A percentile compares a stretch with the other conserved stretches of the same genome.
These are phyloP conservation scores for Patiria pectinifera DNA, from an alignment of 53 echinoderm and acorn worm genomes.

Conservation along the genomic window DNA sequence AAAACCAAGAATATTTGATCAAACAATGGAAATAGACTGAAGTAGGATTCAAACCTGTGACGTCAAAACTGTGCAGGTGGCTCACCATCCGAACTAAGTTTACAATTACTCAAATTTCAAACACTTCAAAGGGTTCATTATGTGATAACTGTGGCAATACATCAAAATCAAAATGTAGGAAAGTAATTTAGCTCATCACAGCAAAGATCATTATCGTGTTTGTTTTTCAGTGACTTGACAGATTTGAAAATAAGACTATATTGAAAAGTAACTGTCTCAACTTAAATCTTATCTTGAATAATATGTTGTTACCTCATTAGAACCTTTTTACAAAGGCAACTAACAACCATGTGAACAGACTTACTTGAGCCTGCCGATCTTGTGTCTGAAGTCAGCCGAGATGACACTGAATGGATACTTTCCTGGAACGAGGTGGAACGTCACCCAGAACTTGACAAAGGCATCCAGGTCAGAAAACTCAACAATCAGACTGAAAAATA, in stretches of 20 bases:
- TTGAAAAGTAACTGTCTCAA: no score
- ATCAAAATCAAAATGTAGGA: no score
- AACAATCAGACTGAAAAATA: conserved; percentile 66
- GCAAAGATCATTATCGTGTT: no score
- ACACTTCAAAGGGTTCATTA: no score
- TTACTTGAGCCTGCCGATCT: conserved; percentile 81
- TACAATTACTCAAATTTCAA: no score
- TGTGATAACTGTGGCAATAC: no score
- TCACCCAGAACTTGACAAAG: conserved; percentile 73
- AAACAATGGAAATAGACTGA: neutral
- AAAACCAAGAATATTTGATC: neutral
- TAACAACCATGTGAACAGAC: neutral
- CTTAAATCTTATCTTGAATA: no score
- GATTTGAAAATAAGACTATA: no score
- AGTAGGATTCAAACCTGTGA: neutral
- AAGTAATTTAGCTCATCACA: no score
- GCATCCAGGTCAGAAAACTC: conserved; percentile 80
- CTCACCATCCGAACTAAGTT: no score
- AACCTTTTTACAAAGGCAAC: neutral
- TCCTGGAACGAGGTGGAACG: conserved; percentile 70
- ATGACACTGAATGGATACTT: conserved; percentile 60
- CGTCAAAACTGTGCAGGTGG: no score
- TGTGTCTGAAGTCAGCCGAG: conserved; percentile 58
- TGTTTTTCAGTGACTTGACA: no score
- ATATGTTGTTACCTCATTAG: neutral